phyloP scores from a whole-genome alignment of 2,797 vertebrate species.

The Holocentrus rufus region DNA sequence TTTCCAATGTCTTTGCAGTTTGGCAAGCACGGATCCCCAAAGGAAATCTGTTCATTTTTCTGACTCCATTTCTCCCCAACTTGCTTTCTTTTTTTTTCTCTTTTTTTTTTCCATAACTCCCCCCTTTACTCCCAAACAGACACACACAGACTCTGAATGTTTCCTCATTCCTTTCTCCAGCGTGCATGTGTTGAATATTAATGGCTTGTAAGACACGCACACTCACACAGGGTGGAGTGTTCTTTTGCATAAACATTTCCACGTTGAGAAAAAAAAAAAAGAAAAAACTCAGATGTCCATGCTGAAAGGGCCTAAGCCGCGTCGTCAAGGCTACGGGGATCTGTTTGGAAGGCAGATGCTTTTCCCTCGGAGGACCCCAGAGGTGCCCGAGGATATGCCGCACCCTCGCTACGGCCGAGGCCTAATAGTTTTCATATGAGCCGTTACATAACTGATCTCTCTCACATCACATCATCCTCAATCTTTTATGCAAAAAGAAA shows the following conservation, averaged over 20 bases:
- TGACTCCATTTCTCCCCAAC: constrained; percentile 22
- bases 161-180: constrained; percentile 48
- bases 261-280: constrained; percentile 56
- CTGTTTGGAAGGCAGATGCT: constrained; percentile 62
- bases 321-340: constrained; percentile 65
- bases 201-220: constrained; percentile 36
- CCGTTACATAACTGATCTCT: constrained; percentile 64
- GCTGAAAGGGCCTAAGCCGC: constrained; percentile 49
- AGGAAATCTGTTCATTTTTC: constrained; percentile 28
- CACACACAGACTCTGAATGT: constrained; percentile 12
- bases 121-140: not conserved
- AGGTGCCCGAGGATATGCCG: constrained; percentile 67
- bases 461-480: constrained; percentile 37
- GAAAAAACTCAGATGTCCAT: constrained; percentile 56
- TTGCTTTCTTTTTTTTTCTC: constrained; percentile 6
- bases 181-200: constrained; percentile 57
- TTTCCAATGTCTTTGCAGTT: constrained; percentile 32
- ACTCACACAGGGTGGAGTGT: constrained; percentile 55
- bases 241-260: constrained; percentile 76
- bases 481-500: constrained; percentile 41
- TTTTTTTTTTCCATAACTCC: constrained; percentile 5
- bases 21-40: constrained; percentile 18
- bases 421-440: constrained; percentile 73
- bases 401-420: constrained; percentile 56
- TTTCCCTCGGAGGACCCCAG: constrained; percentile 70